Base-by-base conservation (phyloP, 2,113 vertebrate species). In the Alouatta palliata region DNA sequence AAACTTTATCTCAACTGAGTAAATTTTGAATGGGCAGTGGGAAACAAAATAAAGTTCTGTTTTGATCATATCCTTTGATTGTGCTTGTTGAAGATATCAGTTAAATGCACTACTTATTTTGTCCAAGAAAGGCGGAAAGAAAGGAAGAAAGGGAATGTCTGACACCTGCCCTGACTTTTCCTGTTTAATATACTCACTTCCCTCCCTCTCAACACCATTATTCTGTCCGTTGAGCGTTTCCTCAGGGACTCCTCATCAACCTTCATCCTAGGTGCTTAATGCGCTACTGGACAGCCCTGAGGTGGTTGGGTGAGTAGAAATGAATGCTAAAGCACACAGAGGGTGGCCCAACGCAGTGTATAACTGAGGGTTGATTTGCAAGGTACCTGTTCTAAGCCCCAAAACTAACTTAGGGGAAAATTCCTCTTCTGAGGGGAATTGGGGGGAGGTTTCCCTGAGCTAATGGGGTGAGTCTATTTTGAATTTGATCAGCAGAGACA, bases 61-160 rank as follows among this genome's bases (percentile, higher is more conserved):
- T 92, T 88, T 87, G 81, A 84, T 95, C 77, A 84, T 37, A 92
- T 96, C 88, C 81, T 95, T 90, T 2, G 6, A 96, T 71, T 96
- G 89, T 71, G 71, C 37, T 95, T 85, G 5, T 73, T 88, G 35
- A 91, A 94, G 43, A 83, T 75, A 94, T 45, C 85, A 85, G 30
- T 64, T 76, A 91, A 96, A 88, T 37, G 27, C 64, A 76, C 23
- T 76, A 19, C 19, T 81, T 77, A 80, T 73, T 94, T 96, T 92
- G 81, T 85, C 86, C 32, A 90, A 73, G 64, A 94, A 87, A 85
- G 30, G 30, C 20, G 20, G 13, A 88, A 90, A 93, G 25, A 64
- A 85, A 94, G 89, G 49, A 66, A 87, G 52, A 87, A 68, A 87
- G 75, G 8, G 32, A 25, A 43, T 90, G 32, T 32, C 27, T 40